Evolutionary conservation across 2,888 invertebrate species (phyloP).

Genomic region (Ctena decussata): DNA sequence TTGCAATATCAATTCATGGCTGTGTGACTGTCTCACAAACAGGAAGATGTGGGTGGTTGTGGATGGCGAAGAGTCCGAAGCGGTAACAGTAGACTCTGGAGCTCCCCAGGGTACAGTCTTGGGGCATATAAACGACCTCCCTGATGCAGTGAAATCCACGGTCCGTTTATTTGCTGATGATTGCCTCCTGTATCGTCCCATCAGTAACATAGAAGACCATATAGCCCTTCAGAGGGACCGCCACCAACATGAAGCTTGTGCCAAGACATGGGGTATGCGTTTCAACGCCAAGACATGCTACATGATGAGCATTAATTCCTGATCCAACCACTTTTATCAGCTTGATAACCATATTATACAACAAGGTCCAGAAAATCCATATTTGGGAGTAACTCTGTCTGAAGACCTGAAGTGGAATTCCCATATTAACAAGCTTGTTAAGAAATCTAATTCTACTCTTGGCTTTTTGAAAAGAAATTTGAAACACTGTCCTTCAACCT

Average conservation of each 20-base stretch:
- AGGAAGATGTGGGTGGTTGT: slow-evolving; percentile 6
- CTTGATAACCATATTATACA: neutral
- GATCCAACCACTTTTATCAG: neutral
- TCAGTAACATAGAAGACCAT: neutral
- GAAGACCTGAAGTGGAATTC: neutral
- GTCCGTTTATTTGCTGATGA: neutral
- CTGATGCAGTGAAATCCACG: too few species aligned
- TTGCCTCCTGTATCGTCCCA: neutral
- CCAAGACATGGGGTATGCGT: neutral
- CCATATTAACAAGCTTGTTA: neutral
- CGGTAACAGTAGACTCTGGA: neutral
- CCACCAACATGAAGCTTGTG: neutral
- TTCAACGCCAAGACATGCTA: neutral
- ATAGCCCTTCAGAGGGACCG: neutral
- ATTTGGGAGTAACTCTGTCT: neutral
- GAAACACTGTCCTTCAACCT: neutral
- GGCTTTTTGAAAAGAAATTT: neutral
- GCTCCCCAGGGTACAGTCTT: slow-evolving; percentile 5
- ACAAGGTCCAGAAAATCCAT: neutral
- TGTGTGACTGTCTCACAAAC: neutral
- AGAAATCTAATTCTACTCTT: neutral
- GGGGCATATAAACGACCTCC: neutral
- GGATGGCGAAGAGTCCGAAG: too few species aligned
- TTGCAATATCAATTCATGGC: neutral
- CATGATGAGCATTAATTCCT: neutral